Base-by-base conservation (phyloP, 2,888 invertebrate genomes). In the Thecocarcelia acutangulata region DNA sequence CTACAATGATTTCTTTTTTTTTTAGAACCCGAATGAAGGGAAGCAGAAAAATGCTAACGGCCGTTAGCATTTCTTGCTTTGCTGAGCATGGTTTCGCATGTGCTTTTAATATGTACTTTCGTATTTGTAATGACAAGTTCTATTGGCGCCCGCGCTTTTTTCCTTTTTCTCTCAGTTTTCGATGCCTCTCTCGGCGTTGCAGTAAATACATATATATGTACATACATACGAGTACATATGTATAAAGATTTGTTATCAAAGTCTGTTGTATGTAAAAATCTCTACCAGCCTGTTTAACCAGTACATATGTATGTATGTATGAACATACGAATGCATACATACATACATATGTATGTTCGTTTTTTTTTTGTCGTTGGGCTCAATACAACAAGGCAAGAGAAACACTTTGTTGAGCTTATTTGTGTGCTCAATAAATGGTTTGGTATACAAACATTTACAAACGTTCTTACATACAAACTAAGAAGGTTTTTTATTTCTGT, bases 101-200 rank as follows among this genome's bases (percentile, higher is more conserved):
- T 50, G 11, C 15, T 70, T 77, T 64, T 8, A 33, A 17, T 52
- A 33, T 33, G 33, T 33, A 56, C 58, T 72, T 79, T 58, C 42
- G 52, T 70, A 78, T 79, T 73, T 73, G 64, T 68, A 72, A 75
- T 66, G 78, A 82, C 78, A 78, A 78, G 82, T 78, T 78, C 74
- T 78, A 78, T 82, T 13, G 78, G 82, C 82, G 82, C 78, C 82
- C 78, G 82, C 74, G 82, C 82, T 66, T 82, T 82, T 52, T 56
- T 74, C 11, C 46, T 3, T 4, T 17, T 24, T 3, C 46, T 66
- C 40, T 59, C 46, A 19, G 42, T 42, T 37, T 15, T 28, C 37
- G 2, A 15, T 19, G 33, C 24, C 21, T 44, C 68, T 44, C 58
- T 3, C 37, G 50, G 24, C 13, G 12, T 19, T 4, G 28, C 11